Conservation (phyloP, 2,888 invertebrate species). For the Liodrosophila aerea region DNA sequence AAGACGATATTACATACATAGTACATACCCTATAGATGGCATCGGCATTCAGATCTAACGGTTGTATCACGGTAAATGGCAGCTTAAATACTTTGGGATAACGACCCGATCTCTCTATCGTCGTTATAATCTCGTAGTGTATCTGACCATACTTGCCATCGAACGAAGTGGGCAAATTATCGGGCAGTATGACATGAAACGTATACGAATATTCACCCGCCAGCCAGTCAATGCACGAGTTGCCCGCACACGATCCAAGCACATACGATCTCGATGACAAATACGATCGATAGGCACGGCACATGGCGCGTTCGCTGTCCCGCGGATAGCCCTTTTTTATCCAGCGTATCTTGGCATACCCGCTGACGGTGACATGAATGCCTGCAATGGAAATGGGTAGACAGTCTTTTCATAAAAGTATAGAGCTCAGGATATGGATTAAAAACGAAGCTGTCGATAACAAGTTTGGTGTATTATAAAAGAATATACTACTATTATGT, state of each 20-base stretch:
- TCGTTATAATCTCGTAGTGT: constrained; percentile 90
- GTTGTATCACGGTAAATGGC: constrained; percentile 90
- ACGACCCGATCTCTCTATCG: constrained; percentile 92
- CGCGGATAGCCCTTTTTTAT: constrained; percentile 82
- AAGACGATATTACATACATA: not conserved
- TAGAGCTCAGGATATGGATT: too few relatives aligned
- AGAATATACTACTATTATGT: too few relatives aligned
- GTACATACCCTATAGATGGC: constrained; percentile 86
- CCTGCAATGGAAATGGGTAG: constrained; percentile 68
- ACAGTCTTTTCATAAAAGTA: too few relatives aligned
- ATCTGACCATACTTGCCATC: constrained; percentile 90
- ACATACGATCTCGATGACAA: constrained; percentile 80
- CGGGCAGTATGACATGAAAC: constrained; percentile 87
- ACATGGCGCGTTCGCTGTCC: constrained; percentile 81
- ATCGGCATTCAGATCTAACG: constrained; percentile 90
- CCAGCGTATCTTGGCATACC: constrained; percentile 82
- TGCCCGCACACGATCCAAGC: constrained; percentile 82
- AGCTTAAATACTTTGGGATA: constrained; percentile 91
- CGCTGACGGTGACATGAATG: constrained; percentile 82
- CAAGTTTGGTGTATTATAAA: too few relatives aligned
- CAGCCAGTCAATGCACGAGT: constrained; percentile 86
- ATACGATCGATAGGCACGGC: constrained; percentile 82
- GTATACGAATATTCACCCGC: constrained; percentile 89
- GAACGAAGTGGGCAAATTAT: constrained; percentile 89
- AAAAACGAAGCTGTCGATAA: too few relatives aligned